A percentile compares a stretch with the other conserved stretches of the same genome.
Evolutionary conservation across 2,888 invertebrate species (phyloP).

Genomic region (Heliconius erato): DNA sequence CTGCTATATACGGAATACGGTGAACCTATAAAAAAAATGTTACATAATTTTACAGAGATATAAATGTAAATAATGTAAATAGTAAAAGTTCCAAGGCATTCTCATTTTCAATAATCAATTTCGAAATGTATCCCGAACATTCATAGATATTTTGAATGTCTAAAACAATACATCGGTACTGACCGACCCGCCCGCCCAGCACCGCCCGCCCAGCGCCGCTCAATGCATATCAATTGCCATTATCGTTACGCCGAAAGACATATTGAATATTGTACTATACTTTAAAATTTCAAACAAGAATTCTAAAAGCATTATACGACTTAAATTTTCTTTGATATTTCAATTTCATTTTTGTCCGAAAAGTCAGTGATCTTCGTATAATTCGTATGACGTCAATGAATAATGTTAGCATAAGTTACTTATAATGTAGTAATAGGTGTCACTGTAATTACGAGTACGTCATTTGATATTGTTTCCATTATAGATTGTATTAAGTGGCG

Average conservation of each 20-base stretch:
- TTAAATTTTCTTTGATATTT: slow-evolving; percentile 6
- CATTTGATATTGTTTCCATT: too few relatives aligned
- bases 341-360: background rate
- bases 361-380: background rate
- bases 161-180: slow-evolving; percentile 3
- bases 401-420: too few relatives aligned
- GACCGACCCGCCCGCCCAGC: background rate
- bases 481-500: too few relatives aligned
- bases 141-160: background rate
- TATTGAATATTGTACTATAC: slow-evolving; percentile 14
- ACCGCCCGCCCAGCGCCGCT: background rate
- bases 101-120: background rate
- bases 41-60: background rate
- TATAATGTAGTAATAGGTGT: too few relatives aligned
- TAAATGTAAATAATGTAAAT: background rate
- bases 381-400: too few relatives aligned
- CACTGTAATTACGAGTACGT: too few relatives aligned
- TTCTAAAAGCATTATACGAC: slow-evolving; percentile 8
- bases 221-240: slow-evolving; percentile 21
- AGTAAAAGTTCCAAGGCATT: background rate
- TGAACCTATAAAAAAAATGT: too few relatives aligned
- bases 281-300: background rate
- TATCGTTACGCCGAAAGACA: slow-evolving; percentile 18
- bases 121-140: background rate
- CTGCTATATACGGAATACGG: too few relatives aligned